Base-by-base conservation (phyloP, 2,888 invertebrate genomes). In the Ormyrus rosae region DNA sequence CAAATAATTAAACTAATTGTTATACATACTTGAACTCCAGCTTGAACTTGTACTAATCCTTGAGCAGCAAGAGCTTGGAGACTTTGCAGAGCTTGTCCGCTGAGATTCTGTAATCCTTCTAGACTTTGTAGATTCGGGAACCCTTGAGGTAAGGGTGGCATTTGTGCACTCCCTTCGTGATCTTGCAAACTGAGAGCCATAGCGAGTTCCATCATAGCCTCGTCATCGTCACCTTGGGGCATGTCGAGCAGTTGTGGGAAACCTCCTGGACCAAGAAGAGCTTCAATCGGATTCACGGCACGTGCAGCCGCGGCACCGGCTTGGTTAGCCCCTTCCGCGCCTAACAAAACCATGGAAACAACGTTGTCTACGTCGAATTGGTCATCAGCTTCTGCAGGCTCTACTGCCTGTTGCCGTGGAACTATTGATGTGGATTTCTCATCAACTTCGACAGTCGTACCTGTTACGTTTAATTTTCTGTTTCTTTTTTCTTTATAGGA, bases 141-240 rank as follows among this genome's bases (percentile, higher is more conserved):
- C 67, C 89, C 88, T 82, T 92, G 92, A 74, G 92, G 93, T 70
- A 94, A 91, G 2, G 92, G 92, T 82, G 92, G 92, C 48, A 92
- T 90, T 81, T 93, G 93, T 0, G 85, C 86, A 8, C 85, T 85
- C 56, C 92, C 92, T 83, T 95, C 95, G 85, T 96, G 95, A 85
- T 96, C 96, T 88, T 98, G 98, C 50, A 99, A 92, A 85, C 98
- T 98, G 1, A 99, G 92, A 0, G 98, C 98, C 83, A 99, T 98
- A 2, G 98, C 99, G 83, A 99, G 93, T 91, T 98, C 98, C 81
- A 99, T 97, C 95, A 99, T 98, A 0, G 98, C 96, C 90, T 98
- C 98, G 90, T 99, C 98, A 88, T 98, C 98, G 0, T 97, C 97
- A 90, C 98, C 98, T n/a, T 97, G 96, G 11, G 97, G 97, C 72